A percentile compares a stretch with the other conserved stretches of the same genome.
phyloP scores from a whole-genome alignment of 2,888 invertebrate species.

The Margaritifera margaritifera region DNA sequence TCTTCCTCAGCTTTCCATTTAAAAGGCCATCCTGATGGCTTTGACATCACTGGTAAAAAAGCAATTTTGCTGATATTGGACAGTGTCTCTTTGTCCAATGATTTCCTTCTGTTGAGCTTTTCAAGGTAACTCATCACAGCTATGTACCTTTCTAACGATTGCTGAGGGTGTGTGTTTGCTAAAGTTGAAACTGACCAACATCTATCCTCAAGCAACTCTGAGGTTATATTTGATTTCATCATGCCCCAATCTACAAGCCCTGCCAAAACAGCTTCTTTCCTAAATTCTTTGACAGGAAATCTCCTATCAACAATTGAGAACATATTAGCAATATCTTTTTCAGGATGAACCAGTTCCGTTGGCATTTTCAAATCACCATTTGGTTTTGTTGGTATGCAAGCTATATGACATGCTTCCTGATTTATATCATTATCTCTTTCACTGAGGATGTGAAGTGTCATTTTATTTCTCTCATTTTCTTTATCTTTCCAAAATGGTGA shows the following conservation, averaged over 20 bases:
- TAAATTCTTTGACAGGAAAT: background rate
- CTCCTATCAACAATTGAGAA: background rate
- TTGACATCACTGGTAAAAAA: constrained; percentile 32
- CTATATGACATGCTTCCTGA: too few species aligned
- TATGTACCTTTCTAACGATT: too few species aligned
- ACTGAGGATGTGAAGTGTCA: too few species aligned
- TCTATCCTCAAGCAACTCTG: too few species aligned
- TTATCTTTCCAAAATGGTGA: constrained; percentile 6
- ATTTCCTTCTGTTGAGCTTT: too few species aligned
- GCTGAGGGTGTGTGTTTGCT: too few species aligned
- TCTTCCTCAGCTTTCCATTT: constrained; percentile 29
- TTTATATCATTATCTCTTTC: too few species aligned
- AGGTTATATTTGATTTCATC: too few species aligned
- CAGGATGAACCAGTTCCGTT: constrained; percentile 14
- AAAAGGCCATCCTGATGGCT: constrained; percentile 40
- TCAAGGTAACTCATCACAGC: too few species aligned
- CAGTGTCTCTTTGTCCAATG: background rate
- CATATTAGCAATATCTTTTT: background rate
- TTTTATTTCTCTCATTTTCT: background rate
- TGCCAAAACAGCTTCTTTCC: too few species aligned
- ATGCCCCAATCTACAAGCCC: too few species aligned
- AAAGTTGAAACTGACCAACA: too few species aligned
- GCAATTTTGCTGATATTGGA: background rate
- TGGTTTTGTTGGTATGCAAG: constrained; percentile 24
- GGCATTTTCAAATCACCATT: constrained; percentile 12